phyloP scores from a whole-genome alignment of 2,888 invertebrate genomes.

The Nemurella pictetii region DNA sequence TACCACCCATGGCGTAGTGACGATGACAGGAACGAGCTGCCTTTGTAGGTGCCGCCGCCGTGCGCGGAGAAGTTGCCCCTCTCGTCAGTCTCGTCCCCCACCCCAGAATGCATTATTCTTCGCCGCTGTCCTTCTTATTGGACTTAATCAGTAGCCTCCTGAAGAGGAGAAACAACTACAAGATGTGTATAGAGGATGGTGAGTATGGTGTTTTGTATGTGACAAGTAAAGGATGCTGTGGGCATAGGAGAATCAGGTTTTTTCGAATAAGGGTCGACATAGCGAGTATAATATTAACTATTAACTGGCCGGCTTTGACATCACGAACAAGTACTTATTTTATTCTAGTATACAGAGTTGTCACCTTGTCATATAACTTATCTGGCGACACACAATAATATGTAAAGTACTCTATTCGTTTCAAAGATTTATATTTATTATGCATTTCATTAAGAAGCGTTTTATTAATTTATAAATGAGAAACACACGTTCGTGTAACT shows the following conservation, averaged over 20 bases:
- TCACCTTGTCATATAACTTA: constrained; percentile 25
- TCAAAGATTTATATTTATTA: not conserved
- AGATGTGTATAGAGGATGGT: constrained; percentile 43
- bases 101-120: constrained; percentile 30
- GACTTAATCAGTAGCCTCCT: constrained; percentile 52
- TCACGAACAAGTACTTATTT: constrained; percentile 31
- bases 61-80: constrained; percentile 40
- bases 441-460: not conserved
- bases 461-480: not conserved
- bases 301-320: constrained; percentile 21
- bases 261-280: constrained; percentile 22
- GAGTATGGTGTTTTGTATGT: constrained; percentile 39
- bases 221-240: constrained; percentile 25
- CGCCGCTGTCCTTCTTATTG: constrained; percentile 34
- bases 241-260: constrained; percentile 15
- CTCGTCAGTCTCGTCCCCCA: constrained; percentile 46
- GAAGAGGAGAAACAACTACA: constrained; percentile 50
- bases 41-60: constrained; percentile 53
- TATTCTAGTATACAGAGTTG: constrained; percentile 16
- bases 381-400: constrained; percentile 8
- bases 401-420: constrained; percentile 3
- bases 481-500: not conserved
- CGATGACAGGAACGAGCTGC: constrained; percentile 54
- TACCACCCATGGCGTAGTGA: constrained; percentile 58
- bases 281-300: constrained; percentile 12